Percentiles rank a stretch among this genome's conserved stretches.
Evolutionary conservation across 2,888 invertebrate species (phyloP).

Genomic region (Dromius quadrimaculatus): DNA sequence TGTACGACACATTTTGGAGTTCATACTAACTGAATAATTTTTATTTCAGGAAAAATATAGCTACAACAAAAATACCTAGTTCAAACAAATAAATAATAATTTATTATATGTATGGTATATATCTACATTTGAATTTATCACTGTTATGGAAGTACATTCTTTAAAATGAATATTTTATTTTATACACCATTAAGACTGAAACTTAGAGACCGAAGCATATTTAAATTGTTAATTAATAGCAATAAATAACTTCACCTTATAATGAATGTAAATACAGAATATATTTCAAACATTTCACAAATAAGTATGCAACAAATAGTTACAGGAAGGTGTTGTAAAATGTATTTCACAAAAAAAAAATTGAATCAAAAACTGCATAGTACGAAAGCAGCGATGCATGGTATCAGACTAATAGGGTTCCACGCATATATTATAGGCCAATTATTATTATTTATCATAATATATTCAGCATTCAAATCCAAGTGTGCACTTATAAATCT

Average conservation of each 20-base stretch:
- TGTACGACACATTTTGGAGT: too few species aligned
- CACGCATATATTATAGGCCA: constrained; percentile 33
- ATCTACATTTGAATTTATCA: constrained; percentile 23
- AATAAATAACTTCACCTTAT: constrained; percentile 27
- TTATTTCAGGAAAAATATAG: too few species aligned
- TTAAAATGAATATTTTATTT: constrained; percentile 26
- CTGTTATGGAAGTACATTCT: constrained; percentile 5
- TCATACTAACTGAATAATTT: too few species aligned
- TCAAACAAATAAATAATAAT: too few species aligned
- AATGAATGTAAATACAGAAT: constrained; percentile 32
- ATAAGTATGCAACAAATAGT: constrained; percentile 8
- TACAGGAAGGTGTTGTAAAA: constrained; percentile 19
- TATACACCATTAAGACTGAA: constrained; percentile 16
- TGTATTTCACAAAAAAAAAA: constrained; percentile 19
- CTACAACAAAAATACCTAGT: too few species aligned
- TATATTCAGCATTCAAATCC: constrained; percentile 40
- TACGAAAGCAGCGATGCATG: constrained; percentile 9
- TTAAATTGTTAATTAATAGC: constrained; percentile 28
- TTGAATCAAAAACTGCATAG: neutral
- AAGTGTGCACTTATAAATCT: constrained; percentile 42
- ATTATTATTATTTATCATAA: constrained; percentile 49
- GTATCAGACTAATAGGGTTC: constrained; percentile 18
- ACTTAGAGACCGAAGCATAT: constrained; percentile 10
- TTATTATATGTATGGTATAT: constrained; percentile 7
- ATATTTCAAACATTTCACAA: constrained; percentile 23